These are phyloP conservation scores for Fabriciana adippe DNA, from an alignment of 2,888 invertebrate genomes.

Conservation along the genomic window DNA sequence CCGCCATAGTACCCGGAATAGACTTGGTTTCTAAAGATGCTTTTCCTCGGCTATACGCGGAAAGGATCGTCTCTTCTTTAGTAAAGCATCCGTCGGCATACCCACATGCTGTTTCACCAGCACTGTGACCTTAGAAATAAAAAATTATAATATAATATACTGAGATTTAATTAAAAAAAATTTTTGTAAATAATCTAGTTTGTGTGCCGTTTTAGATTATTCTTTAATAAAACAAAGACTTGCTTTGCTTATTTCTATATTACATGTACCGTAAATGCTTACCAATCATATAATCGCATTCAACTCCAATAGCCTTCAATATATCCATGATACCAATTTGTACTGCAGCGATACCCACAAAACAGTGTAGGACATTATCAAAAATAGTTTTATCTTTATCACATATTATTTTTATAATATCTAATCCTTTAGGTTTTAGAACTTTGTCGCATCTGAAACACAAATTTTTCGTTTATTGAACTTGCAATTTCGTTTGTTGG, in stretches of 20 bases:
- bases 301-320: background rate
- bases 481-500: too few species aligned
- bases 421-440: conserved; percentile 83
- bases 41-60: conserved; percentile 89
- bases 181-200: background rate
- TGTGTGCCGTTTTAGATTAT: too few species aligned
- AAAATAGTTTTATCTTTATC: conserved; percentile 81
- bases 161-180: background rate
- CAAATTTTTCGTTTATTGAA: too few species aligned
- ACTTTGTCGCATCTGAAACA: conserved; percentile 74
- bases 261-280: background rate
- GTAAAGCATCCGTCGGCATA: conserved; percentile 85
- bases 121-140: conserved; percentile 62
- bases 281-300: conserved; percentile 16
- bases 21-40: conserved; percentile 84
- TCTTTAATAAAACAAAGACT: too few species aligned
- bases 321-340: conserved; percentile 14
- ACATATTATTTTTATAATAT: conserved; percentile 69
- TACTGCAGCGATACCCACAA: conserved; percentile 86
- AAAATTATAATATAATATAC: background rate
- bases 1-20: conserved; percentile 92
- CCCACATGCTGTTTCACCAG: conserved; percentile 90
- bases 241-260: too few species aligned
- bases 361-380: conserved; percentile 85
- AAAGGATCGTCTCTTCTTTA: conserved; percentile 89